These are phyloP conservation scores for Erythrocercus mccallii DNA, from an alignment of 2,113 vertebrate species.

Conservation along the genomic window DNA sequence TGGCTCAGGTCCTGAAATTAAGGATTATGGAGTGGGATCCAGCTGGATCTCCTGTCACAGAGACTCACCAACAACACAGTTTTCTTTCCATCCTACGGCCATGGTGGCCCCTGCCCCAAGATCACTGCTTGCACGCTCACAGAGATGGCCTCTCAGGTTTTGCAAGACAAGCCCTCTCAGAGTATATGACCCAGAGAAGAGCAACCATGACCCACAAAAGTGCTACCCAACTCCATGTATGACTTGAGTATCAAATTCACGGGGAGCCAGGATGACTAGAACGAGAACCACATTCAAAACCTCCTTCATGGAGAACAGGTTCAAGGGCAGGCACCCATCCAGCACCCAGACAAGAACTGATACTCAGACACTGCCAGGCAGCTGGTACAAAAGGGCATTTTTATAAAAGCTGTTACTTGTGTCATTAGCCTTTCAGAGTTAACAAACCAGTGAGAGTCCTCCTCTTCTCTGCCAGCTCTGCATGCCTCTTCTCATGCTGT, in stretches of 20 bases:
- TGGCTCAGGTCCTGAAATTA: not conserved
- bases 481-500: not conserved
- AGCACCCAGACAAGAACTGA: not conserved
- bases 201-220: not conserved
- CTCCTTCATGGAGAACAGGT: not conserved
- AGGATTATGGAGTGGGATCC: not conserved
- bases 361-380: not conserved
- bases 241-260: rapidly evolving
- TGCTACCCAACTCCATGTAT: not conserved
- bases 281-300: not conserved
- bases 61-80: not conserved
- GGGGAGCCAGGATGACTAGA: not conserved
- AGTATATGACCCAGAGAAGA: not conserved
- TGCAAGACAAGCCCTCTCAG: not conserved
- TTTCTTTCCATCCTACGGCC: not conserved
- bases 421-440: not conserved
- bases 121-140: not conserved
- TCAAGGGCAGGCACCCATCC: not conserved
- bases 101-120: rapidly evolving
- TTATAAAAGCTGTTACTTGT: not conserved
- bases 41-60: not conserved
- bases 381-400: not conserved
- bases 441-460: not conserved
- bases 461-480: not conserved
- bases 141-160: not conserved